phyloP scores from a whole-genome alignment of 30 jellyfish, hydroid and myxozoan species.

The Hydractinia echinata region DNA sequence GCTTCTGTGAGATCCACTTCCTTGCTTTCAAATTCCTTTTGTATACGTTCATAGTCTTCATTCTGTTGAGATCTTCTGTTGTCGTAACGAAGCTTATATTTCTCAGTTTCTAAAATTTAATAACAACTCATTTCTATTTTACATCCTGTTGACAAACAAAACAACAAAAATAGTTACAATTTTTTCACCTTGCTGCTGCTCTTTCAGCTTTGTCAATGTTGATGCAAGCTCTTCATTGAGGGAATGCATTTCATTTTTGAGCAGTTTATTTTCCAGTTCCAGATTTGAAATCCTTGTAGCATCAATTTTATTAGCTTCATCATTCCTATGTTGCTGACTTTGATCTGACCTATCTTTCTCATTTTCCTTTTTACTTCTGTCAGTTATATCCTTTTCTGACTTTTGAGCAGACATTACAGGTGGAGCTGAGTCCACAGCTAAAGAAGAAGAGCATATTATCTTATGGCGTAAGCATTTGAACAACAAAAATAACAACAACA shows the following conservation, averaged over 20 bases:
- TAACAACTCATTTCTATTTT: neutral
- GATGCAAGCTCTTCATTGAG: constrained; percentile 79
- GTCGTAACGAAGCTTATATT: constrained; percentile 28
- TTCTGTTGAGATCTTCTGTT: constrained; percentile 36
- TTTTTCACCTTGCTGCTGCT: constrained; percentile 56
- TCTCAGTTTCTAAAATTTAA: constrained; percentile 33
- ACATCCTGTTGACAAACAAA: neutral
- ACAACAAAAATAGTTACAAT: neutral
- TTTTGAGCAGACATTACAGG: too few relatives aligned
- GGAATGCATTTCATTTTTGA: constrained; percentile 69
- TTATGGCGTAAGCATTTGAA: too few relatives aligned
- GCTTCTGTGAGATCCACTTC: constrained; percentile 73
- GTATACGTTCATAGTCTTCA: constrained; percentile 40
- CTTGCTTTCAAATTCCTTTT: constrained; percentile 10
- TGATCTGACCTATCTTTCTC: neutral
- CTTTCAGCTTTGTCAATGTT: constrained; percentile 46
- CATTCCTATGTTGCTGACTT: neutral
- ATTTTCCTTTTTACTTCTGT: neutral
- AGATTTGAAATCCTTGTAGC: constrained; percentile 69
- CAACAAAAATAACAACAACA: too few relatives aligned
- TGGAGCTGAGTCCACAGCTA: too few relatives aligned
- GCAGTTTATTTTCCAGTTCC: constrained; percentile 77
- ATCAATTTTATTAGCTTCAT: constrained; percentile 12
- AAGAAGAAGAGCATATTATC: too few relatives aligned
- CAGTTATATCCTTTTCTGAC: too few relatives aligned